These are phyloP conservation scores for Drosophila arawakana DNA, from an alignment of 1,140 invertebrate genomes.

Conservation along the genomic window DNA sequence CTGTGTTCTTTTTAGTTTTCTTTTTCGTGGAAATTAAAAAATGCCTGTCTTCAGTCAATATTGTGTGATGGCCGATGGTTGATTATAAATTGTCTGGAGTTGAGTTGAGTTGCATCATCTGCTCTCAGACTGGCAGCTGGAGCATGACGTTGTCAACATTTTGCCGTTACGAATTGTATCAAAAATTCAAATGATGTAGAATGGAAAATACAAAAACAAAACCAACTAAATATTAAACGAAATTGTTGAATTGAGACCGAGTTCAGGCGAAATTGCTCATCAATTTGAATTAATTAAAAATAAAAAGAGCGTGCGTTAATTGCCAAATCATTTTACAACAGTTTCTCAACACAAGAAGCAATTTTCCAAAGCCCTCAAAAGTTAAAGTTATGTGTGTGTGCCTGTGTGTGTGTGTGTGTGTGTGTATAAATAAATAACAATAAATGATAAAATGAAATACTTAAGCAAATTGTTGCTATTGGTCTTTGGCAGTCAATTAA, in stretches of 20 bases:
- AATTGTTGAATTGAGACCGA: slow-evolving; percentile 24
- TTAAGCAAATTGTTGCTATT: slow-evolving; percentile 43
- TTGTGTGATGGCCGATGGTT: slow-evolving; percentile 1
- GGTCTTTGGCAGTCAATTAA: slow-evolving; percentile 63
- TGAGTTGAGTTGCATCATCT: slow-evolving; percentile 46
- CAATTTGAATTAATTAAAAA: slow-evolving; percentile 55
- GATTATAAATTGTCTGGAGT: slow-evolving; percentile 29
- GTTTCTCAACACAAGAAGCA: slow-evolving; percentile 7
- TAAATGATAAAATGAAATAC: slow-evolving; percentile 8
- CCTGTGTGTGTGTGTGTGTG: not conserved
- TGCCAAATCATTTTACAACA: slow-evolving; percentile 46
- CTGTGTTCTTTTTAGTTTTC: not conserved
- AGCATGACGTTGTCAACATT: slow-evolving; percentile 46
- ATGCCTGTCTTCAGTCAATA: slow-evolving; percentile 44
- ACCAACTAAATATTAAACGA: slow-evolving; percentile 1
- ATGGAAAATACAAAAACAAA: not conserved
- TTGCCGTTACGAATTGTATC: not conserved
- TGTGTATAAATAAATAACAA: slow-evolving; percentile 5
- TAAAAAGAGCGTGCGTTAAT: slow-evolving; percentile 26
- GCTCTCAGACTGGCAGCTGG: slow-evolving; percentile 21
- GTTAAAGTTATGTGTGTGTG: too few relatives aligned
- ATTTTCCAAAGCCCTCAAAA: slow-evolving; percentile 3
- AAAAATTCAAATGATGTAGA: not conserved
- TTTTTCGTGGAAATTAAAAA: slow-evolving; percentile 71
- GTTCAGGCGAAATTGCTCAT: slow-evolving; percentile 38